Conservation (phyloP, 2,113 vertebrate species). For the Emydocephalus ijimae region DNA sequence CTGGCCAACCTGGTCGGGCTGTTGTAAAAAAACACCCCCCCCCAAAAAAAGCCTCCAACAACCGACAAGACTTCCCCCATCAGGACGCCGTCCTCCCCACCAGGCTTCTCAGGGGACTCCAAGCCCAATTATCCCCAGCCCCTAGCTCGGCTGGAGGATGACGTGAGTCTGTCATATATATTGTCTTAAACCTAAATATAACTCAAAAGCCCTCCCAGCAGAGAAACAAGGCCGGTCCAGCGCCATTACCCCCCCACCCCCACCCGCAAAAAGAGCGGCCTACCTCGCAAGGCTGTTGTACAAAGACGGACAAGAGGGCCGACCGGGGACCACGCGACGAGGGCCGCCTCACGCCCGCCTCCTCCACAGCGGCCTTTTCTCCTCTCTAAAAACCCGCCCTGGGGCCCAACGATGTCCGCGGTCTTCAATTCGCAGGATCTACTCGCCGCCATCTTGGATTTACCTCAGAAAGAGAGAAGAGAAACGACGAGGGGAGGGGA, state of each 20-base stretch:
- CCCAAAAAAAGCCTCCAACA: too few species aligned
- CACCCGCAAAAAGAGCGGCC: neutral
- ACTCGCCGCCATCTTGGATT: constrained; percentile 82
- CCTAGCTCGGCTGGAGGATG: neutral
- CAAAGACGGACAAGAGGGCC: too few species aligned
- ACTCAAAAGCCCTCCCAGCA: neutral
- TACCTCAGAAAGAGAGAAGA: constrained; percentile 39
- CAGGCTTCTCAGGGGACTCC: neutral
- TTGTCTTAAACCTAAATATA: too few species aligned
- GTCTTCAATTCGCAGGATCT: constrained; percentile 72
- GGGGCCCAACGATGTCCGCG: constrained; percentile 72
- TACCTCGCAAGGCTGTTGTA: neutral
- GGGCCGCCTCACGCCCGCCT: too few species aligned
- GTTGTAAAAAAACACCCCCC: neutral
- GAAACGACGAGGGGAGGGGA: neutral
- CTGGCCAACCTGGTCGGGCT: neutral
- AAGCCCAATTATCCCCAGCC: neutral
- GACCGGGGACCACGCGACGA: neutral
- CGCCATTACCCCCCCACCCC: too few species aligned
- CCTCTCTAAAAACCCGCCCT: constrained; percentile 72
- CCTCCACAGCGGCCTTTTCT: neutral
- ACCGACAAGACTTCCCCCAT: neutral
- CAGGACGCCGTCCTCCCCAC: neutral
- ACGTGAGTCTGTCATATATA: neutral
- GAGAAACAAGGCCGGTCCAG: neutral